Percentiles rank a stretch among this genome's conserved stretches.
These are phyloP conservation scores for Anthonomus grandis DNA, from an alignment of 1,140 invertebrate genomes.

Conservation along the genomic window DNA sequence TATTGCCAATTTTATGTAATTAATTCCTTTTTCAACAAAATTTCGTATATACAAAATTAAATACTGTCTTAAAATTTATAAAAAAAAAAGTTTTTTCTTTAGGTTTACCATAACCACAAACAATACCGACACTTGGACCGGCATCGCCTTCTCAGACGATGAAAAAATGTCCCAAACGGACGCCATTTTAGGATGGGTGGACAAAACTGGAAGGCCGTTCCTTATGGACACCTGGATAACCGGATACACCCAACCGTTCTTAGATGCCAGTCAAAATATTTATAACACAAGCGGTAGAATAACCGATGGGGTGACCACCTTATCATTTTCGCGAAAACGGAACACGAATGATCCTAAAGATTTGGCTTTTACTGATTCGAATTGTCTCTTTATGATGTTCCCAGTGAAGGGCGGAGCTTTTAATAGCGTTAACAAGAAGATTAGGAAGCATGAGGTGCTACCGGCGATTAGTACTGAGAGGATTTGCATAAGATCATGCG, in stretches of 20 bases:
- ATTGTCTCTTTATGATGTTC: slow-evolving; percentile 87
- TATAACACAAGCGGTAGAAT: slow-evolving; percentile 66
- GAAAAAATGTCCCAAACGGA: slow-evolving; percentile 82
- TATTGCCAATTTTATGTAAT: no score
- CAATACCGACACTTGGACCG: slow-evolving; percentile 84
- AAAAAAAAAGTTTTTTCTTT: not conserved
- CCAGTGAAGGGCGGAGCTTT: slow-evolving; percentile 79
- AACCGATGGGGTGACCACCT: slow-evolving; percentile 72
- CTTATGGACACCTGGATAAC: slow-evolving; percentile 86
- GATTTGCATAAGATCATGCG: slow-evolving; percentile 81
- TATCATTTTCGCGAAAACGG: slow-evolving; percentile 77
- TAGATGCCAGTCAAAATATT: slow-evolving; percentile 77
- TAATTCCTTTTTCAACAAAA: no score
- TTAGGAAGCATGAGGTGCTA: slow-evolving; percentile 73
- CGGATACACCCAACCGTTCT: slow-evolving; percentile 70
- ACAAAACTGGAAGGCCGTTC: slow-evolving; percentile 71
- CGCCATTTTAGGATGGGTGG: slow-evolving; percentile 84
- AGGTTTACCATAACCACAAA: slow-evolving; percentile 82
- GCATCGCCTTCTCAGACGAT: slow-evolving; percentile 87
- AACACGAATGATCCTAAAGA: slow-evolving; percentile 77
- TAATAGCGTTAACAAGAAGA: slow-evolving; percentile 81
- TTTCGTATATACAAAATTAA: no score
- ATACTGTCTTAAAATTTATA: not conserved
- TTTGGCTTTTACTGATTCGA: slow-evolving; percentile 75
- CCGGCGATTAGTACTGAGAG: slow-evolving; percentile 75